phyloP scores from a whole-genome alignment of 1,140 invertebrate species.

The Pristionchus pacificus region DNA sequence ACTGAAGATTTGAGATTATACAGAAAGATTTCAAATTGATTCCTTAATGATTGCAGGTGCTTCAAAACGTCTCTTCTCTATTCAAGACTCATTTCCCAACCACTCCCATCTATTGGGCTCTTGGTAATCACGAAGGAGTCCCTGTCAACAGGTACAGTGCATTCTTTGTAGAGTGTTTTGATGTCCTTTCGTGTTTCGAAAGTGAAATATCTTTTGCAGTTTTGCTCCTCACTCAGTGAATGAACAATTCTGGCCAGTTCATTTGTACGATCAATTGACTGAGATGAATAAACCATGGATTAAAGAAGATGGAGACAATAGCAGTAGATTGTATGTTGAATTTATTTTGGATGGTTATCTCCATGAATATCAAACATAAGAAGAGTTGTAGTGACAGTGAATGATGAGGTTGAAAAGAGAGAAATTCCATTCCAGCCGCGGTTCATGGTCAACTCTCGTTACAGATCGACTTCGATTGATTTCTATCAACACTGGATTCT shows the following conservation, averaged over 20 bases:
- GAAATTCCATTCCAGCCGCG: slow-evolving; percentile 50
- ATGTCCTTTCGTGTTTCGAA: slow-evolving; percentile 8
- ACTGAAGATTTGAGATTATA: too few species aligned
- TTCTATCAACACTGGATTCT: slow-evolving; percentile 53
- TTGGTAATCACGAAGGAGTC: slow-evolving; percentile 57
- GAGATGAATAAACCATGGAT: slow-evolving; percentile 42
- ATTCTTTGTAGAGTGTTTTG: too few species aligned
- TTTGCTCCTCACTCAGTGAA: slow-evolving; percentile 55
- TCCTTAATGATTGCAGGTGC: too few species aligned
- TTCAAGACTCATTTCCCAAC: slow-evolving; percentile 44
- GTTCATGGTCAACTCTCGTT: slow-evolving; percentile 44
- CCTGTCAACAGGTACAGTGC: slow-evolving; percentile 44
- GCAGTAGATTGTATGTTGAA: slow-evolving; percentile 41
- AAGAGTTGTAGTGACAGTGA: too few species aligned
- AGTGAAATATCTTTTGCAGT: slow-evolving; percentile 36
- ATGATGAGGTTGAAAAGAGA: too few species aligned
- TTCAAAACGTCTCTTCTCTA: slow-evolving; percentile 32
- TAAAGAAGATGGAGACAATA: slow-evolving; percentile 26
- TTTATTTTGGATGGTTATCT: not conserved
- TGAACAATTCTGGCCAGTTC: slow-evolving; percentile 45
- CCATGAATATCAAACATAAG: too few species aligned
- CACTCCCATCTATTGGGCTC: slow-evolving; percentile 52
- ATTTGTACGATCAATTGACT: slow-evolving; percentile 47
- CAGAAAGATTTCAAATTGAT: not conserved
- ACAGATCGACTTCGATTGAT: slow-evolving; percentile 43